These are phyloP conservation scores for Hoplostethus mediterraneus DNA, from an alignment of 2,797 vertebrate species.

Conservation along the genomic window DNA sequence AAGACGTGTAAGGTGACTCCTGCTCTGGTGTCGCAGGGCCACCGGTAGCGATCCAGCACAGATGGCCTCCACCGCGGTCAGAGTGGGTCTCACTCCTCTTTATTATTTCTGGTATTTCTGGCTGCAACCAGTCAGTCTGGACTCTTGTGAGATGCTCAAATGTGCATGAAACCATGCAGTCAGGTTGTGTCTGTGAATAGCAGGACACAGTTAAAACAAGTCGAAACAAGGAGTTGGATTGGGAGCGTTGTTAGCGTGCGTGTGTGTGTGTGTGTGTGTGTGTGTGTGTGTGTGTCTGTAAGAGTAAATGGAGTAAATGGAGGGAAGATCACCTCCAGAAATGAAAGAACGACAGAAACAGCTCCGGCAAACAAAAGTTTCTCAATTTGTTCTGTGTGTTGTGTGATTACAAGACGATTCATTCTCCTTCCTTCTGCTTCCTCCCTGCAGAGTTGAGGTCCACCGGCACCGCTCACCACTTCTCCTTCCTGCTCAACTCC, in stretches of 20 bases:
- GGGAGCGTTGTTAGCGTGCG: slow-evolving; percentile 6
- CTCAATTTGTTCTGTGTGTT: slow-evolving; percentile 39
- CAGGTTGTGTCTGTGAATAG: slow-evolving; percentile 49
- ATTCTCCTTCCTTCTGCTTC: slow-evolving; percentile 29
- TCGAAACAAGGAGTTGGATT: background rate
- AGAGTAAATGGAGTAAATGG: slow-evolving; percentile 26
- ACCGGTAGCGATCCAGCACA: slow-evolving; percentile 3
- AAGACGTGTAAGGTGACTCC: slow-evolving; percentile 9
- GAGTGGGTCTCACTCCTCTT: background rate
- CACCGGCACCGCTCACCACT: slow-evolving; percentile 95
- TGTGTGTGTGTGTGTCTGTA: slow-evolving; percentile 15
- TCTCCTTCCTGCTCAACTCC: slow-evolving; percentile 97
- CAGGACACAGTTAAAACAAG: slow-evolving; percentile 26
- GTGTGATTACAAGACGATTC: slow-evolving; percentile 33
- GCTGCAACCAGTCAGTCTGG: slow-evolving; percentile 1
- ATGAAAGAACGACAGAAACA: slow-evolving; percentile 13
- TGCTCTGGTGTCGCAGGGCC: slow-evolving; percentile 7
- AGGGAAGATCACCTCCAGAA: slow-evolving; percentile 20
- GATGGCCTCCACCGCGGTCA: background rate
- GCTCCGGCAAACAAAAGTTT: slow-evolving; percentile 44
- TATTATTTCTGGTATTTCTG: slow-evolving; percentile 9
- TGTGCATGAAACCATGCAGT: slow-evolving; percentile 18
- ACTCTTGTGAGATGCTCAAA: slow-evolving; percentile 31
- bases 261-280: background rate
- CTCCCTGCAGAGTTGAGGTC: slow-evolving; percentile 90